Base-by-base conservation (phyloP, 2,888 invertebrate species). In the Lepidochitona cinerea region DNA sequence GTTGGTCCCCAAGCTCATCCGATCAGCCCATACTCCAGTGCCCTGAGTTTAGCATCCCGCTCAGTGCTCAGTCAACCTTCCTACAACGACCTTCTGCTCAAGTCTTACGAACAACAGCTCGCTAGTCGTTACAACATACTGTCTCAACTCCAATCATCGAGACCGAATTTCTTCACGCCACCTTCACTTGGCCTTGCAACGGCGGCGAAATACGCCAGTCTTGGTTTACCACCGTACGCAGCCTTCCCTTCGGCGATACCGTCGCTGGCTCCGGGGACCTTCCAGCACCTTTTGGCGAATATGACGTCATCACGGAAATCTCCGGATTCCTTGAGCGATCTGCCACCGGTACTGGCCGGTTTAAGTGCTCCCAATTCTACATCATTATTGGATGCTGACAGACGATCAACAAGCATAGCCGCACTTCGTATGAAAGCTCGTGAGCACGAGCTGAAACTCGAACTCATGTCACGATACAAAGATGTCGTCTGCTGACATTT, bases 1-100 rank as follows among this genome's bases (percentile, higher is more conserved):
- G 87, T 86, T 32, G 87, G 87, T 2, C 84, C 85, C 0, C 83
- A 85, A 26, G 75, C 80, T 2, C 88, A 88, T 70, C 88, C 87
- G 0, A 87, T 84, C 79, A 81, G 76, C 74, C 85, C 83, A 1
- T 81, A 79, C 69, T 73, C 68, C 68, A 70, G 66, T 49, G 72
- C 75, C 59, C 68, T 75, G 66, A 74, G 54, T 65, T 68, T 75
- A 53, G 72, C 71, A 37, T 49, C 74, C 23, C 41, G 29, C 41
- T 67, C 33, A 49, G 59, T 26, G 66, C 73, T 23, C 68, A 49
- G 49, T 36, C 70, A 81, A 37, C 82, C 83, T 49, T 75, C 81
- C 18, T 85, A 85, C 73, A 81, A 85, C 0, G 87, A 88, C 74
- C 79, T 88, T 6, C 79, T 88, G 7, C 79, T 87, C n/a, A 87